Conservation (phyloP, 1,140 invertebrate genomes). For the Aphis gossypii region DNA sequence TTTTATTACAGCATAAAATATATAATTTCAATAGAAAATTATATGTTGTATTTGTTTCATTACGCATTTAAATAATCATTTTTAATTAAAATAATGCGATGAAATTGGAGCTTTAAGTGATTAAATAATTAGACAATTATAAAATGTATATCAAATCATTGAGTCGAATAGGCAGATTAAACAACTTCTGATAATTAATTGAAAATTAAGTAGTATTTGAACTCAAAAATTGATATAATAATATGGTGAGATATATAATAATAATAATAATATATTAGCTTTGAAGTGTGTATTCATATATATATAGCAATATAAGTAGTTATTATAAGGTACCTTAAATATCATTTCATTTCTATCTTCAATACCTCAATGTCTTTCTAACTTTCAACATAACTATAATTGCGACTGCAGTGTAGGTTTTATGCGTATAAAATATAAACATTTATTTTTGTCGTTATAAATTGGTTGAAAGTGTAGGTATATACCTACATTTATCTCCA, state of each 20-base stretch:
- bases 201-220: not conserved
- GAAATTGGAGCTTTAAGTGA: not conserved
- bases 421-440: not conserved
- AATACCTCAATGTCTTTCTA: not conserved
- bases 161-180: not conserved
- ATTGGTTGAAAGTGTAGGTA: not conserved
- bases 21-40: not conserved
- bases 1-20: not conserved
- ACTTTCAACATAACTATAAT: conserved; percentile 18
- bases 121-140: not conserved
- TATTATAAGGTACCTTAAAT: conserved; percentile 7
- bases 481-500: not conserved
- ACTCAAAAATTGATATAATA: conserved; percentile 4
- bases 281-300: not conserved
- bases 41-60: not conserved
- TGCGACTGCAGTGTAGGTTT: not conserved
- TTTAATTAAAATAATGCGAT: not conserved
- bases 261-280: not conserved
- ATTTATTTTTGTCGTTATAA: not conserved
- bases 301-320: not conserved
- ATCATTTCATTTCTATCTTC: conserved; percentile 3
- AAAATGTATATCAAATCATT: not conserved
- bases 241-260: not conserved
- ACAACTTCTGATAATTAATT: not conserved
- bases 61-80: not conserved